phyloP scores from a whole-genome alignment of 2,888 invertebrate genomes.

The Acholoe squamosa region DNA sequence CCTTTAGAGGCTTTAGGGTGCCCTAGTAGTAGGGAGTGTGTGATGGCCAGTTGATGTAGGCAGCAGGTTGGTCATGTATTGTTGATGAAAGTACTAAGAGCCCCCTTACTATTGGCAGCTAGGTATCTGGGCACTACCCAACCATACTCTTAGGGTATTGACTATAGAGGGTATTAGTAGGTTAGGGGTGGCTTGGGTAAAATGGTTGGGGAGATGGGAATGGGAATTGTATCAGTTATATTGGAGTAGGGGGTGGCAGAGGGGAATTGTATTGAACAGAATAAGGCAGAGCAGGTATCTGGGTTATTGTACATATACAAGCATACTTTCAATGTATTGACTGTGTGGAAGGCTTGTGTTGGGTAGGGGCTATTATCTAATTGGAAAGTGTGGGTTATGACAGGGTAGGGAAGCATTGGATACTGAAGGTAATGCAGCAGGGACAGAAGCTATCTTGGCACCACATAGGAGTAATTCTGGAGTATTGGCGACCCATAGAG shows the following conservation, averaged over 20 bases:
- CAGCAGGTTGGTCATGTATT: constrained; percentile 14
- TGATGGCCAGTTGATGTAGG: constrained; percentile 10
- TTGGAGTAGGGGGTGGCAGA: neutral
- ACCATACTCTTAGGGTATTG: neutral
- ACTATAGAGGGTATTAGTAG: neutral
- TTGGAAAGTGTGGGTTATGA: no score
- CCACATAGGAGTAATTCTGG: no score
- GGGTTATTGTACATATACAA: no score
- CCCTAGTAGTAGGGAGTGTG: neutral
- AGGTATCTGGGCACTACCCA: neutral
- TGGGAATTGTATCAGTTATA: neutral
- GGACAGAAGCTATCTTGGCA: no score
- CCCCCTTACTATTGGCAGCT: neutral
- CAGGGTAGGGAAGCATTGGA: no score
- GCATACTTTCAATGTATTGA: no score
- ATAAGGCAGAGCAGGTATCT: no score
- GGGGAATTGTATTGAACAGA: neutral
- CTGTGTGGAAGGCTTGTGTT: no score
- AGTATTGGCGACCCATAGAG: no score
- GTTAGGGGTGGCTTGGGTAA: neutral
- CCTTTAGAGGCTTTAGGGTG: neutral
- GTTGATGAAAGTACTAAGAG: neutral
- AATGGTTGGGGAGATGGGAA: neutral
- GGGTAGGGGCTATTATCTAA: no score
- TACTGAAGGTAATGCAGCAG: no score